Evolutionary conservation across 2,113 vertebrate genomes (phyloP).

Genomic region (Etheostoma spectabile): DNA sequence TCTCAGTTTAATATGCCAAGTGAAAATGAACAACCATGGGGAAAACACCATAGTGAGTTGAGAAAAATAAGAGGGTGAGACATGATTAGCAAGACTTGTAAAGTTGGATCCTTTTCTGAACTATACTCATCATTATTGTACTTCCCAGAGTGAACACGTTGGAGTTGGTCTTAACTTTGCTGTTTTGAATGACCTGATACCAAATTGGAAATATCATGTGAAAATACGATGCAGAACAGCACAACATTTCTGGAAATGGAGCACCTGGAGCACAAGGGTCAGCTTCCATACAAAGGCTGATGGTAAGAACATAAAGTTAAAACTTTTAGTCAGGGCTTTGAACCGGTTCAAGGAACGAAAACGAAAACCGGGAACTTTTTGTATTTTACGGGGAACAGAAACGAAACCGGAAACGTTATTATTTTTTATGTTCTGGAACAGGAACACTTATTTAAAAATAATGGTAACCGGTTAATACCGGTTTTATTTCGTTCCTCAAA

Average conservation of each 20-base stretch:
- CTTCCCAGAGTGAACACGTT: constrained; percentile 5
- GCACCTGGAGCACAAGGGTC: constrained; percentile 60
- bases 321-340: too few relatives aligned
- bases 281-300: constrained; percentile 65
- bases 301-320: constrained; percentile 53
- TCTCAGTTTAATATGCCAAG: constrained; percentile 67
- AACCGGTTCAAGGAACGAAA: too few relatives aligned
- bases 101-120: not conserved
- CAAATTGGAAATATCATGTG: constrained; percentile 44
- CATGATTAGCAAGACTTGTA: not conserved
- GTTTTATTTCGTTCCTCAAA: too few relatives aligned
- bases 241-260: constrained; percentile 77
- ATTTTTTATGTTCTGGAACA: too few relatives aligned
- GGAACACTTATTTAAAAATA: too few relatives aligned
- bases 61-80: not conserved
- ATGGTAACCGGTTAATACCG: too few relatives aligned
- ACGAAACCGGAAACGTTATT: too few relatives aligned
- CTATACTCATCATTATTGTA: not conserved
- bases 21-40: not conserved
- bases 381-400: too few relatives aligned
- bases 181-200: constrained; percentile 50
- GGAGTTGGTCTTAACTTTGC: constrained; percentile 42
- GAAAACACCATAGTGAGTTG: constrained; percentile 35
- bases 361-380: too few relatives aligned
- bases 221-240: constrained; percentile 64